Percentiles rank a stretch among this genome's conserved stretches.
These are phyloP conservation scores for Halictus quadricinctus DNA, from an alignment of 2,888 invertebrate genomes.

Conservation along the genomic window DNA sequence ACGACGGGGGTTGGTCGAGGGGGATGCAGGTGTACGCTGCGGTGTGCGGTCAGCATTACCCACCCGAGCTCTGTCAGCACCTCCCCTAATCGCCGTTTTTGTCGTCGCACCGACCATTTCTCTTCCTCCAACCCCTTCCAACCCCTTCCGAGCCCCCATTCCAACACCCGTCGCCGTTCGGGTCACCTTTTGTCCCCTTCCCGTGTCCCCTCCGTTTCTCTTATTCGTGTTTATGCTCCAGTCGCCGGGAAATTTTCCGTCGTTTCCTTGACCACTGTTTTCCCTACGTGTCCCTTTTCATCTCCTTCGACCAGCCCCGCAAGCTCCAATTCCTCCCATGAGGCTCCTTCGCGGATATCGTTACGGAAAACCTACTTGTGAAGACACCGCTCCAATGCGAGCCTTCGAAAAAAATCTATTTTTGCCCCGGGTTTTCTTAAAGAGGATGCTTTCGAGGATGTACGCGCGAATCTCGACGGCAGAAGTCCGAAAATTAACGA, in stretches of 20 bases:
- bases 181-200: conserved; percentile 15
- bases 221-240: conserved; percentile 59
- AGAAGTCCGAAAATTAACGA: too few species aligned
- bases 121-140: conserved; percentile 61
- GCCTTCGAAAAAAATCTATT: background rate
- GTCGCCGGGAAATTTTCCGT: conserved; percentile 47
- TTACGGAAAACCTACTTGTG: background rate
- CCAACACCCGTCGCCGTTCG: conserved; percentile 22
- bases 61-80: conserved; percentile 72
- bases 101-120: conserved; percentile 72
- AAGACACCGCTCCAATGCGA: background rate
- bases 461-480: too few species aligned
- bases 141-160: conserved; percentile 45
- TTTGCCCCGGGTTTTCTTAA: background rate
- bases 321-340: background rate
- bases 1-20: conserved; percentile 27
- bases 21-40: conserved; percentile 70
- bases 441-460: background rate
- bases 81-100: conserved; percentile 80
- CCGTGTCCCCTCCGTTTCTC: conserved; percentile 44
- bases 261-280: conserved; percentile 44
- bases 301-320: background rate
- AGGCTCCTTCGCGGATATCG: background rate
- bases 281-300: conserved; percentile 1
- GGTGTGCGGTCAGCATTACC: conserved; percentile 73